Conservation (phyloP, 2,888 invertebrate species). For the Cantharis rufa region DNA sequence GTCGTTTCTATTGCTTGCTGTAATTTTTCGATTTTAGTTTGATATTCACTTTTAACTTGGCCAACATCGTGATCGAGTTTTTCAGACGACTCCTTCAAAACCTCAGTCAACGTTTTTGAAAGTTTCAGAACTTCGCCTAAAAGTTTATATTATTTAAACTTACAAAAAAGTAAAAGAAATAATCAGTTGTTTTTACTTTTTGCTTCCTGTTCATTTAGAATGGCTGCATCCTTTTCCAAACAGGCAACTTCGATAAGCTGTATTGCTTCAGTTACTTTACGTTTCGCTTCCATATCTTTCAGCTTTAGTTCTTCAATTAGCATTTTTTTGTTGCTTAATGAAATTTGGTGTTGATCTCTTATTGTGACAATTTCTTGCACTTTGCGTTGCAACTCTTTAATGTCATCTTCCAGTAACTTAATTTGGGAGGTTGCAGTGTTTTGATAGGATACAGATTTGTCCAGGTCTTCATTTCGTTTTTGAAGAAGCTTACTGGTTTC, state of each 20-base stretch:
- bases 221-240: slow-evolving; percentile 61
- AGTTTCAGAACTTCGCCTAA: slow-evolving; percentile 62
- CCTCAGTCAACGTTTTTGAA: slow-evolving; percentile 58
- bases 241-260: slow-evolving; percentile 61
- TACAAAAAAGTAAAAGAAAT: no score
- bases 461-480: slow-evolving; percentile 36
- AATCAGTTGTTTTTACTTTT: slow-evolving; percentile 33
- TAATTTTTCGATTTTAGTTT: slow-evolving; percentile 63
- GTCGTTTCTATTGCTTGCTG: slow-evolving; percentile 61
- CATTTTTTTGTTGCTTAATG: slow-evolving; percentile 51
- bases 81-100: slow-evolving; percentile 62
- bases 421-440: slow-evolving; percentile 57
- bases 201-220: slow-evolving; percentile 57
- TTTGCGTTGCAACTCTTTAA: slow-evolving; percentile 56
- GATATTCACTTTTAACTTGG: slow-evolving; percentile 61
- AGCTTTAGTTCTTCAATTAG: slow-evolving; percentile 52
- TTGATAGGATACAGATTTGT: slow-evolving; percentile 60
- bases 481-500: slow-evolving; percentile 28
- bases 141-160: no score
- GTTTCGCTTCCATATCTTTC: slow-evolving; percentile 58
- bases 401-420: slow-evolving; percentile 57
- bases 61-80: slow-evolving; percentile 64
- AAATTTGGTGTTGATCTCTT: slow-evolving; percentile 53
- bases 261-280: slow-evolving; percentile 63
- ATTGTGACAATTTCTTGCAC: slow-evolving; percentile 40